phyloP scores from a whole-genome alignment of 2,888 invertebrate species.

The Drosophila meridiana region DNA sequence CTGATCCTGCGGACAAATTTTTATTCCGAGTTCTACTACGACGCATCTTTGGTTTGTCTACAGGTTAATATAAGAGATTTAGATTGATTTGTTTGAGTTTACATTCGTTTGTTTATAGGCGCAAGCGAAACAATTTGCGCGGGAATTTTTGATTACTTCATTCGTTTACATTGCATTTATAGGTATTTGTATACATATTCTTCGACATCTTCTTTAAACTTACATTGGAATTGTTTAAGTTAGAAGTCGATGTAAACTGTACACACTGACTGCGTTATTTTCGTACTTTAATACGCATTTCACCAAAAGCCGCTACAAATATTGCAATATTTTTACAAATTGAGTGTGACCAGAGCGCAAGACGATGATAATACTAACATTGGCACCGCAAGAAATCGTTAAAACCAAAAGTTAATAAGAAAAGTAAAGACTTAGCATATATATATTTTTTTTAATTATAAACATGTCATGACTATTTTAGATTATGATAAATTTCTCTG shows the following conservation, averaged over 20 bases:
- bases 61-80: not conserved
- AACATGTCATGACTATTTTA: not conserved
- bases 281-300: not conserved
- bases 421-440: not conserved
- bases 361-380: conserved; percentile 1
- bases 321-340: not conserved
- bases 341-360: conserved; percentile 20
- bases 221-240: not conserved
- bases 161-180: not conserved
- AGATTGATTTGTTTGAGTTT: not conserved
- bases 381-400: not conserved
- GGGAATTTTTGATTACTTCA: conserved; percentile 19
- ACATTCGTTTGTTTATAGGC: not conserved
- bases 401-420: not conserved
- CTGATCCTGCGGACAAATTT: conserved; percentile 6
- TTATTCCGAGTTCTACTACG: conserved; percentile 39
- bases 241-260: not conserved
- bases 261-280: not conserved
- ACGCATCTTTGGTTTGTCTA: conserved; percentile 28
- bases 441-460: not conserved
- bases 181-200: not conserved
- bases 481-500: not conserved
- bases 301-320: not conserved
- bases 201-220: not conserved
- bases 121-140: conserved; percentile 32